A percentile compares a stretch with the other conserved stretches of the same genome.
Evolutionary conservation across 2,888 invertebrate genomes (phyloP).

Genomic region (Habroteleia sp.): DNA sequence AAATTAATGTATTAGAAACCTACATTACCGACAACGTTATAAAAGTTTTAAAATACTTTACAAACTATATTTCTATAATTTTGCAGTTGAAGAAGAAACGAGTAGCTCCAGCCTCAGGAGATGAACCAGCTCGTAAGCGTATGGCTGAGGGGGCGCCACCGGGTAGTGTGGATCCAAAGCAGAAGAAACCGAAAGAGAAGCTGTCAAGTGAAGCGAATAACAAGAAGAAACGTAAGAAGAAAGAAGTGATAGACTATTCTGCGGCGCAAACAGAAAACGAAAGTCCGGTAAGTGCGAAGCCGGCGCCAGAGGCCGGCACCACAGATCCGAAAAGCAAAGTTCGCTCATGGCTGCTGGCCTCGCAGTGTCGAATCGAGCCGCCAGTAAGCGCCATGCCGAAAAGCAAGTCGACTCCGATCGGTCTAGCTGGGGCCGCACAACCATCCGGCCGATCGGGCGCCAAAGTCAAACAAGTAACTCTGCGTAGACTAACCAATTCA

Average conservation of each 20-base stretch:
- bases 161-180: constrained; percentile 57
- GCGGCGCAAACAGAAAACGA: constrained; percentile 85
- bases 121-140: constrained; percentile 73
- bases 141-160: constrained; percentile 66
- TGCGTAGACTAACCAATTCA: constrained; percentile 70
- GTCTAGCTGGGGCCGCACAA: constrained; percentile 83
- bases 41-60: too few relatives aligned
- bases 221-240: constrained; percentile 85
- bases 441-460: constrained; percentile 85
- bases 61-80: too few relatives aligned
- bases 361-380: constrained; percentile 78
- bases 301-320: constrained; percentile 69
- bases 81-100: constrained; percentile 71
- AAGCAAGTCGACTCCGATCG: constrained; percentile 92
- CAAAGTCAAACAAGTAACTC: constrained; percentile 79
- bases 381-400: constrained; percentile 85
- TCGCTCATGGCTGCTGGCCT: constrained; percentile 92
- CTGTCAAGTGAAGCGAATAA: constrained; percentile 80
- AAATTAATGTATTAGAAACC: too few relatives aligned
- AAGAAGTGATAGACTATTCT: constrained; percentile 91
- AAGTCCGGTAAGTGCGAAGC: constrained; percentile 80
- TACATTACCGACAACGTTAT: too few relatives aligned
- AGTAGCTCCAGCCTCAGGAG: constrained; percentile 68
- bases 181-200: constrained; percentile 65
- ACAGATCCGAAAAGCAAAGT: constrained; percentile 87